Evolutionary conservation across 1,140 invertebrate genomes (phyloP), one percentile per base, ranked within the genome.

Genomic region (Leptinotarsa lineolata): DNA sequence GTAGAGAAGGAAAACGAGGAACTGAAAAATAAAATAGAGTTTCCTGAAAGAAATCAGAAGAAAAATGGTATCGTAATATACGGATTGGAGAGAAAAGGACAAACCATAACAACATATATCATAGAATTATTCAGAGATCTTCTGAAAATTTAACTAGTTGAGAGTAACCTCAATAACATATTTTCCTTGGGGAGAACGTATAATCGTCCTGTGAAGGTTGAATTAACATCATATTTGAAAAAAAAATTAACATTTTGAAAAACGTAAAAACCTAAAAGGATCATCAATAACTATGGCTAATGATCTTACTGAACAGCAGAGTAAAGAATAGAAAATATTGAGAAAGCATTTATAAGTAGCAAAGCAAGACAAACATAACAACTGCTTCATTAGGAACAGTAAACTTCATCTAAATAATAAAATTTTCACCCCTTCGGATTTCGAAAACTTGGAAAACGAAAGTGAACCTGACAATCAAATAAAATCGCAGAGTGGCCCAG

Each of bases 221-320:
- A 60, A 60, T 60, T 60, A 5, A 60, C 59, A 60, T 60, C 59
- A 8, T n/a, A 60, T 60, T 60, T 60, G n/a, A n/a, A 21, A 60
- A 60, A n/a, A n/a, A 60, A 21, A 60, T 60, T n/a, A 21, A 6
- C 4, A n/a, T 60, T n/a, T n/a, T 60, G n/a, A 60, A n/a, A 60
- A 60, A n/a, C n/a, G 20, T n/a, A 60, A 60, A 60, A 60, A 60
- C n/a, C 59, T 60, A n/a, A 60, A 60, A n/a, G 59, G n/a, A 60
- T 8, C 59, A 60, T 60, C 6, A 11, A 60, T 60, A 60, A 60
- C 4, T 60, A 60, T 60, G n/a, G n/a, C 59, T n/a, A 5, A 21
- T n/a, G 59, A 60, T n/a, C 59, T 61, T 13, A 61, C 60, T 61
- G 22, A 61, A 18, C 16, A n/a, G 18, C 60, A 61, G 18, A 61